These are phyloP conservation scores for Saccostrea cuccullata DNA, from an alignment of 1,140 invertebrate species.

Conservation along the genomic window DNA sequence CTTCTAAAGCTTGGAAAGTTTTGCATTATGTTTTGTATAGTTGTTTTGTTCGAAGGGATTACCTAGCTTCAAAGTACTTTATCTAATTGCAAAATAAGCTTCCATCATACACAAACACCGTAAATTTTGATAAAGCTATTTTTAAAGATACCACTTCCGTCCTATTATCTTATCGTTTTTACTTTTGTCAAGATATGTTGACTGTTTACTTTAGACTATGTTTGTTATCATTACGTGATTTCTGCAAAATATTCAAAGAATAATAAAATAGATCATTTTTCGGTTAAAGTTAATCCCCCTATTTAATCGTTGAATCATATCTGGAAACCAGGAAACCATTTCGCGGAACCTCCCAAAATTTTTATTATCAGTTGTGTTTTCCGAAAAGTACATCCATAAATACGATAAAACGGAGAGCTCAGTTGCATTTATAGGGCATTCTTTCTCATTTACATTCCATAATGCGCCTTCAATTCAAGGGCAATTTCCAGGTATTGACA, in stretches of 20 bases:
- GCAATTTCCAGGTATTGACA: not conserved
- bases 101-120: not conserved
- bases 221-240: not conserved
- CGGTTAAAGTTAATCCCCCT: not conserved
- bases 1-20: not conserved
- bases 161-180: not conserved
- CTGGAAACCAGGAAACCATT: not conserved
- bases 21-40: not conserved
- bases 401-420: not conserved
- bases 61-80: not conserved
- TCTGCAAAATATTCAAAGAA: not conserved
- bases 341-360: not conserved
- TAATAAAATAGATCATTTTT: not conserved
- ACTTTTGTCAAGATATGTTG: not conserved
- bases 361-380: not conserved
- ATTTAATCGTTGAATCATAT: not conserved
- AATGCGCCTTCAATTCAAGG: not conserved
- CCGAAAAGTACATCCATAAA: not conserved
- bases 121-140: not conserved
- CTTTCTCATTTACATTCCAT: not conserved
- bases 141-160: not conserved
- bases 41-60: slow-evolving; percentile 13
- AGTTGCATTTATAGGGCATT: not conserved
- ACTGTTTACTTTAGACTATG: not conserved
- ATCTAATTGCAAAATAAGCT: slow-evolving; percentile 9